A percentile compares a stretch with the other conserved stretches of the same genome.
Conservation (phyloP, 2,888 invertebrate genomes). For the Palloptera scutellata region DNA sequence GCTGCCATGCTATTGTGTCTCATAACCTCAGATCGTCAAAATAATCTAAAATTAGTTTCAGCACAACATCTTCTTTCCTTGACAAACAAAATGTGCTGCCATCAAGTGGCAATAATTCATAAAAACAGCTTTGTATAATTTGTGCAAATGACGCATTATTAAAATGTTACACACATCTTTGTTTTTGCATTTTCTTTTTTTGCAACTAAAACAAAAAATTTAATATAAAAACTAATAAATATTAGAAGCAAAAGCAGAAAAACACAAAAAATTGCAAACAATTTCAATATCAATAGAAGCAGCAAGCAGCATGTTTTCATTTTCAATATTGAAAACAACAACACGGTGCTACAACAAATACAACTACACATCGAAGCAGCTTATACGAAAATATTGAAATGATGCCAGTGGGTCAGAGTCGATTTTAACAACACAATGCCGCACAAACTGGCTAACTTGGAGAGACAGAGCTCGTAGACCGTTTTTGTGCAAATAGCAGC, state of each 20-base stretch:
- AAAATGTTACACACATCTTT: not conserved
- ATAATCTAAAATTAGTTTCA: too few relatives aligned
- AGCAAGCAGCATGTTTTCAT: slow-evolving; percentile 9
- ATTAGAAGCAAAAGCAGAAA: not conserved
- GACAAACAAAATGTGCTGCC: too few relatives aligned
- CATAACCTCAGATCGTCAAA: too few relatives aligned
- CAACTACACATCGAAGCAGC: slow-evolving; percentile 24
- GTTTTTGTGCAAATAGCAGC: too few relatives aligned
- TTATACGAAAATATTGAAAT: slow-evolving; percentile 45
- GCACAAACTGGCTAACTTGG: slow-evolving; percentile 13
- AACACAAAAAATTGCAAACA: not conserved
- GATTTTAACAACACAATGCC: slow-evolving; percentile 40
- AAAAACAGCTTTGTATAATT: not conserved
- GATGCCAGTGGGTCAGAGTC: slow-evolving; percentile 64
- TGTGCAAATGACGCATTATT: too few relatives aligned
- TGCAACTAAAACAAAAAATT: not conserved
- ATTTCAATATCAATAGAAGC: slow-evolving; percentile 4
- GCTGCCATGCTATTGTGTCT: too few relatives aligned
- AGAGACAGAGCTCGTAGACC: too few relatives aligned
- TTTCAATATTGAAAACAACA: slow-evolving; percentile 4
- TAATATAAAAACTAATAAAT: slow-evolving; percentile 17
- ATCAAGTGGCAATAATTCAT: too few relatives aligned
- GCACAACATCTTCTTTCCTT: too few relatives aligned
- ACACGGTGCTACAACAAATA: slow-evolving; percentile 15
- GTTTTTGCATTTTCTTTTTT: slow-evolving; percentile 9